A percentile compares a stretch with the other conserved stretches of the same genome.
Evolutionary conservation across 2,888 invertebrate species (phyloP).

Genomic region (Zygogramma bicolorata): DNA sequence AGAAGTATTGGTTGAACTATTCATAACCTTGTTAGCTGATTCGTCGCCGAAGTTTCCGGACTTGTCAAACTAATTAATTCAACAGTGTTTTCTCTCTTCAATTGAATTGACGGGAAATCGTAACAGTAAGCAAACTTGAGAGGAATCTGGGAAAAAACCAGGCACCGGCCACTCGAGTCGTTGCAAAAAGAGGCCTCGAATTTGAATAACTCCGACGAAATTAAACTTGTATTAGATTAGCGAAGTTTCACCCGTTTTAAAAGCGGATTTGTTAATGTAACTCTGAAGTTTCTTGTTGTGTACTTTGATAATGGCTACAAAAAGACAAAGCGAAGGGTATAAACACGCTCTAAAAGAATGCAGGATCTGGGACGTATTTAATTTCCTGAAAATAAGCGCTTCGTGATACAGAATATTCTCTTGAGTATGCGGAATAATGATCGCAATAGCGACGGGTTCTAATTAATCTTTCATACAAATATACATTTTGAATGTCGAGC

Average conservation of each 20-base stretch:
- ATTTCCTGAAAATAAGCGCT: not conserved
- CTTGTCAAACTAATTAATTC: not conserved
- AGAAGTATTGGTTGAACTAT: too few species aligned
- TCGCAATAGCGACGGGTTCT: not conserved
- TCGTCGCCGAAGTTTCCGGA: not conserved
- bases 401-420: not conserved
- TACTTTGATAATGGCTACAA: slow-evolving; percentile 29
- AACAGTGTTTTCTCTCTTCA: not conserved
- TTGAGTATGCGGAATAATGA: not conserved
- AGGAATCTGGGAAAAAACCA: slow-evolving; percentile 37
- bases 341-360: not conserved
- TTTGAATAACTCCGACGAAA: slow-evolving; percentile 48
- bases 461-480: not conserved
- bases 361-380: not conserved
- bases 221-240: slow-evolving; percentile 50
- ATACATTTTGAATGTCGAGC: not conserved
- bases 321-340: not conserved
- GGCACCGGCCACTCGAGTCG: slow-evolving; percentile 3
- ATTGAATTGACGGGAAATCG: not conserved
- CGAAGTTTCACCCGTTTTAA: slow-evolving; percentile 42
- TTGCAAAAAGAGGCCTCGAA: slow-evolving; percentile 31
- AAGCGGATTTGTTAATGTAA: slow-evolving; percentile 27
- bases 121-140: slow-evolving; percentile 38
- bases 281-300: slow-evolving; percentile 28
- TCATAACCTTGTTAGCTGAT: too few species aligned